These are phyloP conservation scores for Genyomyrus donnyi DNA, from an alignment of 2,113 vertebrate species.

Conservation along the genomic window DNA sequence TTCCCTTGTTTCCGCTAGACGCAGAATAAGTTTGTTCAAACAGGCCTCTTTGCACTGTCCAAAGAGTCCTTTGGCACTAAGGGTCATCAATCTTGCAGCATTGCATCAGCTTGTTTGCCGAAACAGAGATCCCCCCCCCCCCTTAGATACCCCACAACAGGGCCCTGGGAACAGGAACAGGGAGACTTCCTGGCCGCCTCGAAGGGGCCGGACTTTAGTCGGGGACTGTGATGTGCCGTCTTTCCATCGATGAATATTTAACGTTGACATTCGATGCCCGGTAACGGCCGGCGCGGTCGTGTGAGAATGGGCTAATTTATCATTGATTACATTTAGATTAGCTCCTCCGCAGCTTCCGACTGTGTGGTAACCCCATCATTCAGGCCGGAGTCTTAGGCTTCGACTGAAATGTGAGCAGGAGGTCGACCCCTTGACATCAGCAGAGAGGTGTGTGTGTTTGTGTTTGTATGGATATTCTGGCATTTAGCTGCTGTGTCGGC, in stretches of 20 bases:
- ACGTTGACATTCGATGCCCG: neutral
- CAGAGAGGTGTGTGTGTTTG: neutral
- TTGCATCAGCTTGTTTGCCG: slow-evolving; percentile 3
- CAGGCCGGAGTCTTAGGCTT: neutral
- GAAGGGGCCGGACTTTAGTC: neutral
- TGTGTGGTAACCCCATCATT: neutral
- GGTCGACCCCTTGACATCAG: neutral
- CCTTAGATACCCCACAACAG: neutral
- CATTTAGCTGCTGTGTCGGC: neutral
- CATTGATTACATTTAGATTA: neutral
- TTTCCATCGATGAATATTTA: slow-evolving; percentile 4
- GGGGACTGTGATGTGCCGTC: neutral
- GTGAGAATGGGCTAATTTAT: slow-evolving; percentile 6
- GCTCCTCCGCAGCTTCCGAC: neutral
- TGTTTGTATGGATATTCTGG: neutral
- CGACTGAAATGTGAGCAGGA: neutral
- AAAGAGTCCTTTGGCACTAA: neutral
- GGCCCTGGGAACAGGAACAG: neutral
- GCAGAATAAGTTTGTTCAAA: neutral
- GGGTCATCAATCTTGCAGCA: neutral
- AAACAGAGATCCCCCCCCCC: neutral
- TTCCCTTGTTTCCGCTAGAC: neutral
- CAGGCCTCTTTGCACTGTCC: neutral
- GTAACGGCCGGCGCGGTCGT: neutral
- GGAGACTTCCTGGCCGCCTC: neutral